Evolutionary conservation across 2,888 invertebrate species (phyloP), one percentile per base, ranked within the genome.

Genomic region (Melanchra persicariae): DNA sequence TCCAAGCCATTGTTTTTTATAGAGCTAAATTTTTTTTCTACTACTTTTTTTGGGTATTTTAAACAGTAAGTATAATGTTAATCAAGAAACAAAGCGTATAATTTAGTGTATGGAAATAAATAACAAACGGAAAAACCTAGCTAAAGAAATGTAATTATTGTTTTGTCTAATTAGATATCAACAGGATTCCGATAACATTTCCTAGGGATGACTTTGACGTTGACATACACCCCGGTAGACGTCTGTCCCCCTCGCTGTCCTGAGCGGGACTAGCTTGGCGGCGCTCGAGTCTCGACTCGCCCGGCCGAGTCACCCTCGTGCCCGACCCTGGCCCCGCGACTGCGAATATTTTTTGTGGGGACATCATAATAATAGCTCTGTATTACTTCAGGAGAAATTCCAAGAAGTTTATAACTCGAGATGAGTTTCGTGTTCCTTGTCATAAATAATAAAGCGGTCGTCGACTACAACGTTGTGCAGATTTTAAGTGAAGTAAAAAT

Each of bases 401-500:
- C 95, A 95, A 95, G 95, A 96, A 96, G 95, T 96, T 96, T 96
- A 96, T 96, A 96, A 96, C 95, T 96, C 95, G 95, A 95, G 95
- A 96, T 96, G 95, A 96, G 95, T 95, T 96, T 94, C 95, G 95
- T 95, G 95, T 95, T 96, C 95, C 95, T 95, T 95, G 95, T 95
- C 95, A 95, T 96, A 96, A 96, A 96, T 96, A 95, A 95, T 95
- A 95, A 96, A 96, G 95, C 95, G 94, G 94, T 93, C 94, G 95
- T 93, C 94, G 94, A 94, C 94, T 94, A 95, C 95, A 94, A 94
- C 92, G 91, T 93, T 93, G 94, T 93, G 91, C 95, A 93, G 95
- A 95, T 95, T 96, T 95, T 92, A 94, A 95, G 94, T 93, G 93
- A 93, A 93, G 94, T 94, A 92, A 95, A 94, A 94, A 93, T 93